Base-by-base conservation (phyloP, 1,140 invertebrate species). In the Rhopalosiphum padi region DNA sequence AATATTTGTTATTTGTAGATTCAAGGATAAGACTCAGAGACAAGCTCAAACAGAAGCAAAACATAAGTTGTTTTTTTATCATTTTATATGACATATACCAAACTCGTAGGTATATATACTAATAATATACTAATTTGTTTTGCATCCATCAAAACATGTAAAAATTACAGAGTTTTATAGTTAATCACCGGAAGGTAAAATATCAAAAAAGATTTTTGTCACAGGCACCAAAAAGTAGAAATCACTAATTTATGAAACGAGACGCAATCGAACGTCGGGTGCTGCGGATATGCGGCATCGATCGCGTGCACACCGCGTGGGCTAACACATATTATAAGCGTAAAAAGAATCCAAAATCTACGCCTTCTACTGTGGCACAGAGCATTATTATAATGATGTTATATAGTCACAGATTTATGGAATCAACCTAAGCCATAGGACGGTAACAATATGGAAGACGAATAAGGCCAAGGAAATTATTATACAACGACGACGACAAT, bases 331-430 rank as follows among this genome's bases (percentile, higher is more conserved):
- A 68, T 25, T 68, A 30, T 68, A 53, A 92, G 37, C 88, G 51
- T 41, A 35, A 92, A 83, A 85, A 37, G 68, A 37, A 41, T 85
- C 91, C 91, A 92, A 92, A 92, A 92, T 92, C 77, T 83, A 92
- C 91, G 60, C 91, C 91, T 85, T 55, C 88, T 90, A 11, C 51
- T 25, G 35, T 35, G 35, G 48, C 53, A 25, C 35, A 25, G 37
- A 37, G 30, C 22, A 51, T 88, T 51, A 88, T 88, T 88, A 51
- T 51, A 51, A 88, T 88, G 11, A 35, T 53, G 21, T 37, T 30
- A 53, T 55, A 51, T 51, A 35, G 46, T 22, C n/a, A 25, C 48
- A 51, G 48, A 88, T 88, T 88, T 88, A 88, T 88, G 48, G 48
- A 88, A 88, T 88, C 86, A 22, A 51, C 86, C 48, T 53, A 35